Evolutionary conservation across 1,140 invertebrate genomes (phyloP).

Genomic region (Drosophila santomea): DNA sequence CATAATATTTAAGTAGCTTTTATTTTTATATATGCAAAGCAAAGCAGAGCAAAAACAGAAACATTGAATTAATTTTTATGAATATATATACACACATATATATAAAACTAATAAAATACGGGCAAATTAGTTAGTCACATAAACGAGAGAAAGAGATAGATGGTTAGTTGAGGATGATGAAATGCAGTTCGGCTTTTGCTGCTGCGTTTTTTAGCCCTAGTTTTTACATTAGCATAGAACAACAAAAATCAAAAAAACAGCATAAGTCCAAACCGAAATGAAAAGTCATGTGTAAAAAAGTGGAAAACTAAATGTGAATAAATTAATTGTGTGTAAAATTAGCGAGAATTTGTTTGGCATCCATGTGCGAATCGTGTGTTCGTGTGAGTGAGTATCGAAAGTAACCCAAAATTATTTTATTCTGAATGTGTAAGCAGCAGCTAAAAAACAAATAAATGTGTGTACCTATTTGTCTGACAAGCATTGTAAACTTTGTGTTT

Average conservation of each 20-base stretch:
- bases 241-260: constrained; percentile 13
- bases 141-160: constrained; percentile 51
- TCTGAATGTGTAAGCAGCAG: constrained; percentile 50
- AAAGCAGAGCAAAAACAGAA: constrained; percentile 52
- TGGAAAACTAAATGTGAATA: constrained; percentile 35
- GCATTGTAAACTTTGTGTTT: constrained; percentile 33
- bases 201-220: constrained; percentile 58
- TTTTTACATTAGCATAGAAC: constrained; percentile 47
- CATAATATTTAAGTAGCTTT: constrained; percentile 78
- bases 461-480: constrained; percentile 76
- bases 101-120: constrained; percentile 44
- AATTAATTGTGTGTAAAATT: constrained; percentile 53
- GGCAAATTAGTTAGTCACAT: constrained; percentile 69
- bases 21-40: constrained; percentile 76
- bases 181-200: constrained; percentile 61
- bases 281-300: constrained; percentile 58
- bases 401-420: constrained; percentile 53
- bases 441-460: constrained; percentile 65
- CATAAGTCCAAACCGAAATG: constrained; percentile 55
- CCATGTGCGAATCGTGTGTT: constrained; percentile 18
- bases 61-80: constrained; percentile 73
- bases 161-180: constrained; percentile 22
- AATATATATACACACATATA: constrained; percentile 31
- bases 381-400: constrained; percentile 25
- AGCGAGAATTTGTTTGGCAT: constrained; percentile 47